Evolutionary conservation across 2,888 invertebrate species (phyloP), one percentile per base, ranked within the genome.

Genomic region (Aphelenchoides bicaudatus): DNA sequence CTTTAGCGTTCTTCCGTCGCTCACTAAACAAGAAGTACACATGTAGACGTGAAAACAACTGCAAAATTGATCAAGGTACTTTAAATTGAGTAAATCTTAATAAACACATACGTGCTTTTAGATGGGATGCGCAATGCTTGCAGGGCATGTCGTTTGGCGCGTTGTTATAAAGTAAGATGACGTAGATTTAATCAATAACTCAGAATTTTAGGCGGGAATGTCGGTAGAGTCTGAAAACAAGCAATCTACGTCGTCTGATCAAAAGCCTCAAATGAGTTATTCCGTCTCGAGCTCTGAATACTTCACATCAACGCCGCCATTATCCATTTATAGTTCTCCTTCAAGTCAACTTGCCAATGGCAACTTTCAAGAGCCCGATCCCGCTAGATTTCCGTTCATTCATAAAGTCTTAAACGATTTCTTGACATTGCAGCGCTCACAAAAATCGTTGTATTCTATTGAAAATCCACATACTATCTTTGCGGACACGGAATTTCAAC

Each of bases 391-490:
- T n/a, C 43, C 43, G 43, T 43, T 19, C 43, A 43, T 43, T 8
- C 43, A 43, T 25, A 43, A 43, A n/a, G 43, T 43, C 23, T n/a
- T 43, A 6, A 21, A 10, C 43, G 43, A 43, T n/a, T 43, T 43
- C 23, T 25, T 21, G 23, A 43, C 43, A 8, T n/a, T 43, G 8
- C 16, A 21, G 23, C 43, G 43, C 16, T 43, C 43, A n/a, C 43
- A 43, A n/a, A 43, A 43, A 25, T 43, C 43, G 43, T n/a, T 43
- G 8, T 43, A 43, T n/a, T 43, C 43, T 10, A 43, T 43, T n/a
- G 43, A 43, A n/a, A 43, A 43, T n/a, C 43, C 43, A n/a, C 43
- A 43, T 19, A 43, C 43, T 10, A 43, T 43, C 10, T 43, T 43
- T n/a, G 43, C 21, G 16, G 43, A 43, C 23, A 43, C 43, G 10